Evolutionary conservation across 2,797 vertebrate species (phyloP).

Genomic region (Coranthus polyacanthus): DNA sequence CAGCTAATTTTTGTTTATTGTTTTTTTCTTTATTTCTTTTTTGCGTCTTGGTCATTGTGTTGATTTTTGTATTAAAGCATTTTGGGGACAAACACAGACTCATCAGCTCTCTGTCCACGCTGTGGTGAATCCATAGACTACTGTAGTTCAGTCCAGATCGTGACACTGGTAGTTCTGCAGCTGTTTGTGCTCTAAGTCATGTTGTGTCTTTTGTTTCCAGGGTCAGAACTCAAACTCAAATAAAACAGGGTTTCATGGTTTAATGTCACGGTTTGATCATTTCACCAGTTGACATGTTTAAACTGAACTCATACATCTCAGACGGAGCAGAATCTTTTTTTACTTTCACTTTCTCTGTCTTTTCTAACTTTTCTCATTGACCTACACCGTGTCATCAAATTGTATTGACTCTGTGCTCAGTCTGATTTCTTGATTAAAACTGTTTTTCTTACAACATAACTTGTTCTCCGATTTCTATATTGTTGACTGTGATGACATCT

Average conservation of each 20-base stretch:
- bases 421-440: constrained; percentile 21
- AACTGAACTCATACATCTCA: constrained; percentile 11
- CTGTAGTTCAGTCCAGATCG: too few relatives aligned
- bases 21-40: too few relatives aligned
- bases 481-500: too few relatives aligned
- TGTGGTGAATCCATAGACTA: too few relatives aligned
- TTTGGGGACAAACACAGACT: too few relatives aligned
- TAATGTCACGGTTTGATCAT: neutral
- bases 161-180: neutral
- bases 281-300: constrained; percentile 1
- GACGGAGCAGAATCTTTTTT: constrained; percentile 4
- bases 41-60: too few relatives aligned
- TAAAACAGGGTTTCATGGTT: constrained; percentile 3
- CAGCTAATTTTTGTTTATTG: too few relatives aligned
- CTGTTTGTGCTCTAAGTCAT: too few relatives aligned
- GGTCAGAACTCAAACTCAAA: too few relatives aligned
- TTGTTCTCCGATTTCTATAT: neutral
- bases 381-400: neutral
- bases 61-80: too few relatives aligned
- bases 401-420: neutral
- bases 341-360: constrained; percentile 3
- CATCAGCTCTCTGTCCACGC: too few relatives aligned
- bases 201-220: too few relatives aligned
- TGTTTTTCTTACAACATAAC: constrained; percentile 5
- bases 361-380: neutral